Evolutionary conservation across 2,888 invertebrate species (phyloP).

Genomic region (Auanema freiburgensis): DNA sequence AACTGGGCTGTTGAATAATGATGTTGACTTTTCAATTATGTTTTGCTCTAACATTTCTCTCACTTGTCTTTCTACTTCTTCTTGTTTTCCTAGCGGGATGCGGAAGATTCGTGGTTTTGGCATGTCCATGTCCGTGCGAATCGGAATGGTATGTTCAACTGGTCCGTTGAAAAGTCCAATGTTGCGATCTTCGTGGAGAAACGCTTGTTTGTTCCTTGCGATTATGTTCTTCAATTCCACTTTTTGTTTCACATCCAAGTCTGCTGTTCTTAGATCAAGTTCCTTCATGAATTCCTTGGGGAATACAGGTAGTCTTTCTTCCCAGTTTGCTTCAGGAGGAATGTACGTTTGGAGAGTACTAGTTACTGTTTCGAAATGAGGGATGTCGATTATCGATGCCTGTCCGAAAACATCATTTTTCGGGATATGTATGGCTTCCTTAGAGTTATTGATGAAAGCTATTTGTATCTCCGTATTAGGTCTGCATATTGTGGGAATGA

Average conservation of each 20-base stretch:
- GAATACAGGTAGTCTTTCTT: neutral
- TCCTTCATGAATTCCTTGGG: constrained; percentile 1
- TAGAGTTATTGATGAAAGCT: neutral
- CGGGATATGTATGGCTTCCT: too few relatives aligned
- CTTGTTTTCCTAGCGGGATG: constrained; percentile 6
- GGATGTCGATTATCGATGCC: too few relatives aligned
- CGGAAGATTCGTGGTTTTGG: constrained; percentile 5
- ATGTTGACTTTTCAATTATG: constrained; percentile 9
- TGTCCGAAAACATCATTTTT: too few relatives aligned
- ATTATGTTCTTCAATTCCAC: neutral
- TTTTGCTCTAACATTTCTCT: constrained; percentile 4
- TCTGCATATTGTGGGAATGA: neutral
- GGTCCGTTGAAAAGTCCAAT: constrained; percentile 10
- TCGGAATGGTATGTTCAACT: constrained; percentile 3
- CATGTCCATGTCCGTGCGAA: neutral
- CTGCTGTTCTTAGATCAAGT: neutral
- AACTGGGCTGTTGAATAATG: constrained; percentile 5
- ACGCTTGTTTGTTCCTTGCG: neutral
- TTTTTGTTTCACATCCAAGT: neutral
- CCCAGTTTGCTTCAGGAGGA: constrained; percentile 9
- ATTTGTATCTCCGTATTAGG: neutral
- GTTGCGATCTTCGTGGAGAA: constrained; percentile 8
- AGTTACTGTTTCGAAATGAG: too few relatives aligned
- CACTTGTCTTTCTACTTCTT: constrained; percentile 8
- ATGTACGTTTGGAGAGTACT: neutral